phyloP scores from a whole-genome alignment of 2,797 vertebrate species.

The Mycteria americana region DNA sequence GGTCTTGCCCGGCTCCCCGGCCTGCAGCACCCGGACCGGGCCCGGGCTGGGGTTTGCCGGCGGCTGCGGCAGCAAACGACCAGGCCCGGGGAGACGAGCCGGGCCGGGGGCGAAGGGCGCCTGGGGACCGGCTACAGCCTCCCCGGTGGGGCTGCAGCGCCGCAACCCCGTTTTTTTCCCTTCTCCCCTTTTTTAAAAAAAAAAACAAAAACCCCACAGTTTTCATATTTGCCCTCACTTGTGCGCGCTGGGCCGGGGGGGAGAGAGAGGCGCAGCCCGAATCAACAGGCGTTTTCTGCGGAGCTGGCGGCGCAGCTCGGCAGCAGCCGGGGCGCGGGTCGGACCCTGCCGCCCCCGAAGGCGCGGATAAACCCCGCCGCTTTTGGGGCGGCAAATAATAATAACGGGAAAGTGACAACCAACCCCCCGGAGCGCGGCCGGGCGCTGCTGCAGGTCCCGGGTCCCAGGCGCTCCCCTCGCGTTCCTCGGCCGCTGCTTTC shows the following conservation, averaged over 20 bases:
- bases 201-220: neutral
- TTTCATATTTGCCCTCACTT: neutral
- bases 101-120: neutral
- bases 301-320: neutral
- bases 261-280: neutral
- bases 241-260: neutral
- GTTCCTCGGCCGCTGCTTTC: neutral
- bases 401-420: neutral
- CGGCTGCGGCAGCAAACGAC: no score
- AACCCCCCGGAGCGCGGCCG: neutral
- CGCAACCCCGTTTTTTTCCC: neutral
- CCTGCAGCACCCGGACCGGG: neutral
- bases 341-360: neutral
- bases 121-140: neutral
- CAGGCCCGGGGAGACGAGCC: neutral
- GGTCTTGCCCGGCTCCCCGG: neutral
- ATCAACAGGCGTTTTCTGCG: neutral
- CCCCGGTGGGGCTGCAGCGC: neutral
- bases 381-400: neutral
- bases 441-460: neutral
- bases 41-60: neutral
- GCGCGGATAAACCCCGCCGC: neutral
- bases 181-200: neutral
- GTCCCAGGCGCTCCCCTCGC: neutral
- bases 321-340: neutral